Conservation (phyloP, 2,797 vertebrate genomes). For the Buceros bicornis region DNA sequence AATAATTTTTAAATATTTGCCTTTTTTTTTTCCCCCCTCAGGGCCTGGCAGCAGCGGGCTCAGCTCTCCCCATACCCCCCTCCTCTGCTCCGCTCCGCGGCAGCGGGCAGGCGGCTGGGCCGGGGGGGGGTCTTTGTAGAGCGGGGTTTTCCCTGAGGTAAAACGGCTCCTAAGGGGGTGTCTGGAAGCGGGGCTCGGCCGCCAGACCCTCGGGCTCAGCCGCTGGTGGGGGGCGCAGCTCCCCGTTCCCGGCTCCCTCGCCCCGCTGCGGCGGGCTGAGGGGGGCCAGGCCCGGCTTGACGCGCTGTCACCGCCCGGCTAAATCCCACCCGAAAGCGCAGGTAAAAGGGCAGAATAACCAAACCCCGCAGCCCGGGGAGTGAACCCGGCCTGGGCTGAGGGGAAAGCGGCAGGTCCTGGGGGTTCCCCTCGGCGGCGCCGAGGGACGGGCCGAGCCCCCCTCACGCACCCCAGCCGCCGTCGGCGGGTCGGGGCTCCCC, state of each 20-base stretch:
- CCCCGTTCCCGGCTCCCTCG: accelerated
- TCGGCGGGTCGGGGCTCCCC: no score
- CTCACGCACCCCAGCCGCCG: accelerated
- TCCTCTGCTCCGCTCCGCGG: neutral
- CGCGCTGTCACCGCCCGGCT: accelerated
- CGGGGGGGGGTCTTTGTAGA: accelerated
- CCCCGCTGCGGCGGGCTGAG: accelerated
- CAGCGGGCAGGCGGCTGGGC: accelerated
- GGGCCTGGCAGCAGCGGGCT: neutral
- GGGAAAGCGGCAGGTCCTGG: neutral
- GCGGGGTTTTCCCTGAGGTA: neutral
- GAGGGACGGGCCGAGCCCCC: neutral
- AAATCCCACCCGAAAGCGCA: accelerated
- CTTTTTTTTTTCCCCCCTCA: neutral
- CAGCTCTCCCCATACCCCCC: accelerated
- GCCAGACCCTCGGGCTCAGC: accelerated
- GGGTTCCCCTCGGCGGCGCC: accelerated
- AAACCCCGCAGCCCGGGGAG: accelerated
- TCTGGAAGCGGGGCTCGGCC: neutral
- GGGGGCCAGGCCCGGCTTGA: neutral
- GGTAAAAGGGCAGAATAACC: neutral
- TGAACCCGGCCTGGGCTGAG: neutral
- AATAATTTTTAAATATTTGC: no score
- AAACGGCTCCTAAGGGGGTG: neutral
- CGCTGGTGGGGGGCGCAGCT: neutral